Conservation (phyloP, 2,113 vertebrate species). For the Macquaria australasica region DNA sequence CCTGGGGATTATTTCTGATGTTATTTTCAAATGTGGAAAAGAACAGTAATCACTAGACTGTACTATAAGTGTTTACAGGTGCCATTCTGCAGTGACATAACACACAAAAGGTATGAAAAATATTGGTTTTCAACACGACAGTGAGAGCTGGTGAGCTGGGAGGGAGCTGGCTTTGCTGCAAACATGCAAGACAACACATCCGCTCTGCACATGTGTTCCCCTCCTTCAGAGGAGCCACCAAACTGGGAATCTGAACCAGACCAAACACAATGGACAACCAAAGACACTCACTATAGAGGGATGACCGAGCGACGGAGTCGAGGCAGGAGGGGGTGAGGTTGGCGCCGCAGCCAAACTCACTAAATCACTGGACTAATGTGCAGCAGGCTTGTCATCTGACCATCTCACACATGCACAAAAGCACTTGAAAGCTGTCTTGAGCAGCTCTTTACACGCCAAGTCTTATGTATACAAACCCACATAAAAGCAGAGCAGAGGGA, state of each 20-base stretch:
- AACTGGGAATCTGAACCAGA: conserved; percentile 70
- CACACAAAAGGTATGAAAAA: conserved; percentile 5
- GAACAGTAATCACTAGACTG: neutral
- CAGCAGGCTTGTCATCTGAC: conserved; percentile 69
- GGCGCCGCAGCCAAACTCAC: conserved; percentile 65
- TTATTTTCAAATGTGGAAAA: conserved; percentile 18
- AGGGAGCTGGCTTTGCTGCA: conserved; percentile 23
- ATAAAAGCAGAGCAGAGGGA: conserved; percentile 44
- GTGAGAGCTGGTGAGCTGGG: conserved; percentile 16
- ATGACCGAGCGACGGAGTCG: conserved; percentile 22
- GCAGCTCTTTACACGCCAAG: neutral
- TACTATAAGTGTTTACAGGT: conserved; percentile 20
- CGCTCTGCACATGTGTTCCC: conserved; percentile 61
- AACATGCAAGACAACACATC: conserved; percentile 53
- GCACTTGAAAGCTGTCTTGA: conserved; percentile 19
- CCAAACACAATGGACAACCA: conserved; percentile 55
- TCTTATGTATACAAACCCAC: conserved; percentile 36
- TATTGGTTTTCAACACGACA: neutral
- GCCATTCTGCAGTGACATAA: neutral
- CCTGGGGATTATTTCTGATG: conserved; percentile 24
- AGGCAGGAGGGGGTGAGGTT: conserved; percentile 26
- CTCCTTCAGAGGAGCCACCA: conserved; percentile 51
- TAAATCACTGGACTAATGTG: conserved; percentile 76
- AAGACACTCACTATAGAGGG: conserved; percentile 14
- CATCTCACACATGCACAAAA: conserved; percentile 45